Evolutionary conservation across 2,113 vertebrate species (phyloP), one percentile per base, ranked within the genome.

Genomic region (Silurus meridionalis): DNA sequence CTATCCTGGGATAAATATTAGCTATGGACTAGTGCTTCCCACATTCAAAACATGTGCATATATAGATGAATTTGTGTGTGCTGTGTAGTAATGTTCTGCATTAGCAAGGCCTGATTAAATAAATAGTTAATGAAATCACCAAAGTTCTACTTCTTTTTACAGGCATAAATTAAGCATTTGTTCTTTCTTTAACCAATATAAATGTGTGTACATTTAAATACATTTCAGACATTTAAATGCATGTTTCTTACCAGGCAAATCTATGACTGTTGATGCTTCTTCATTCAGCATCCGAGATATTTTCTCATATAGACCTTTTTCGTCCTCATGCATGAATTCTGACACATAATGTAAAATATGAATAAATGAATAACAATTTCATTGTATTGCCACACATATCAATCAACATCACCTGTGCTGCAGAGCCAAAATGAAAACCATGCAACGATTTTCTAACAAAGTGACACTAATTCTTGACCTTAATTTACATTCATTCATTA

Each of bases 211-310:
- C 55, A 37, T 37, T 37, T 37, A 37, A 37, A 23, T 28, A 8
- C 53, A 58, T 37, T 58, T 37, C 53, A 58, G 28, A 8, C 25
- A 79, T 57, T 21, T 74, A 21, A 63, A 77, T 77, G 28, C 63
- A 19, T 67, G 23, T 11, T 84, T 55, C 72, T 91, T 95, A 97
- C 96, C 95, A 93, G 95, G 94, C 77, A 95, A 89, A 25, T 96
- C 92, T 74, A 92, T 83, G 84, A 83, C 86, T 64, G 84, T 90
- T 52, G 87, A 92, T 80, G 89, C 74, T 2, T 91, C 94, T 85
- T 96, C 94, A 53, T 95, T 93, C 88, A 97, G 89, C 86, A 96
- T 85, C 0, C 92, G 92, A 11, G 95, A 90, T 91, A 96, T 91
- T 87, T 90, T 93, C 74, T 92, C 75, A 89, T 93, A 96, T 23